phyloP scores from a whole-genome alignment of 2,797 vertebrate genomes.

The Scolopax bukidnonensis region DNA sequence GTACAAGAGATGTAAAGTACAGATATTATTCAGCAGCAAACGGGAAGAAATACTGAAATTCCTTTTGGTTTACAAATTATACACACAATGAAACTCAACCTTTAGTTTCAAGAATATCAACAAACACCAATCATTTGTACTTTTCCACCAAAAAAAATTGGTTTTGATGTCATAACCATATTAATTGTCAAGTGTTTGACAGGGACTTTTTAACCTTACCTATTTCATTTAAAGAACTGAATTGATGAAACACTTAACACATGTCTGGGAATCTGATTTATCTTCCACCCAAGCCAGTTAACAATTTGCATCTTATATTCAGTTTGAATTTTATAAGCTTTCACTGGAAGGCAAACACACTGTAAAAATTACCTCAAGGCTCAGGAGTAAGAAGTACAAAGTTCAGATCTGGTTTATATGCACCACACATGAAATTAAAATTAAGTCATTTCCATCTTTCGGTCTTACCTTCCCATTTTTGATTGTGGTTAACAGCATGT shows the following conservation, averaged over 20 bases:
- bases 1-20: background rate
- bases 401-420: background rate
- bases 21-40: background rate
- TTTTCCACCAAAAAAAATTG: background rate
- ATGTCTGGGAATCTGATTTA: background rate
- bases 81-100: background rate
- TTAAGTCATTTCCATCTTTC: background rate
- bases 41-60: background rate
- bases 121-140: background rate
- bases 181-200: background rate
- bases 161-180: background rate
- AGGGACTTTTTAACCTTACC: background rate
- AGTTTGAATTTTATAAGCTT: background rate
- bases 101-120: background rate
- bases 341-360: background rate
- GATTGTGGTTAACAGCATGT: background rate
- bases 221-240: background rate
- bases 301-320: background rate
- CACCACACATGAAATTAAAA: background rate
- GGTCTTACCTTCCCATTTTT: background rate
- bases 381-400: background rate
- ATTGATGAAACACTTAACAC: background rate
- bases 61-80: background rate
- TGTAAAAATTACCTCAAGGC: background rate
- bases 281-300: background rate